phyloP scores from a whole-genome alignment of 1,140 invertebrate species.

The Metopolophium dirhodum region DNA sequence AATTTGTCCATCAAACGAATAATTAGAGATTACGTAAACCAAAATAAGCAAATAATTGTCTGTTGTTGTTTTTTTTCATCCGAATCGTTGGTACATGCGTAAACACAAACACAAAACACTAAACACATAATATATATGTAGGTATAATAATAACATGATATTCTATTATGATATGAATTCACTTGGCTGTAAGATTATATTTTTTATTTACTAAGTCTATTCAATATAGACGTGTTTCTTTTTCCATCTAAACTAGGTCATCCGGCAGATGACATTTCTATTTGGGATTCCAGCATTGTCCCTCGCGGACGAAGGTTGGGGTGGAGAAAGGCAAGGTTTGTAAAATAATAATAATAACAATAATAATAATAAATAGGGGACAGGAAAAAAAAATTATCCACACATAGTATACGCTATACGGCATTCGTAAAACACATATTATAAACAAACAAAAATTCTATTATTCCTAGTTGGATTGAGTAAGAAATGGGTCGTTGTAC shows the following conservation, averaged over 20 bases:
- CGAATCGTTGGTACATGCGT: neutral
- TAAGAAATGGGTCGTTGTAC: neutral
- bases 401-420: neutral
- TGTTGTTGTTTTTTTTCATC: neutral
- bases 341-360: neutral
- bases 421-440: neutral
- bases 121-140: too few relatives aligned
- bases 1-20: neutral
- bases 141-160: too few relatives aligned
- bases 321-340: conserved; percentile 12
- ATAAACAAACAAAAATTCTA: neutral
- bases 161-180: neutral
- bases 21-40: neutral
- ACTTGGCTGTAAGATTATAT: neutral
- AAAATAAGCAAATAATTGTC: neutral
- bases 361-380: neutral
- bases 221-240: neutral
- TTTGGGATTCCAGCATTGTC: neutral
- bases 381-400: neutral
- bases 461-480: neutral
- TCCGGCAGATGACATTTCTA: conserved; percentile 27
- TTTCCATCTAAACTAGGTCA: neutral
- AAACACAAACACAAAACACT: neutral
- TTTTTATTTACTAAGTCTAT: neutral
- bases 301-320: neutral